phyloP scores from a whole-genome alignment of 2,888 invertebrate genomes.

The Stomorhina lunata region DNA sequence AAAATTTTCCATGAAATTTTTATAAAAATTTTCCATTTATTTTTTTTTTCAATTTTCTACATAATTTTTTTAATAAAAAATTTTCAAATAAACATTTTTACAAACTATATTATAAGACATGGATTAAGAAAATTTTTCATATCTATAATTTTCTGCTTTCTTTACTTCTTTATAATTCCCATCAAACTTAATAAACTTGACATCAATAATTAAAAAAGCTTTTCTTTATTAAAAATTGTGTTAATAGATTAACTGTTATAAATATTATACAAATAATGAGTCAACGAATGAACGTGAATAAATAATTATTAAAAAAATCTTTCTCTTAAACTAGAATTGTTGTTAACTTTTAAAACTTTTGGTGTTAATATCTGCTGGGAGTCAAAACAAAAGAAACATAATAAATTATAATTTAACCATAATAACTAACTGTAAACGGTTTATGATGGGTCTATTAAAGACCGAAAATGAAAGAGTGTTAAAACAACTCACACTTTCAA shows the following conservation, averaged over 20 bases:
- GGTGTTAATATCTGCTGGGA: not conserved
- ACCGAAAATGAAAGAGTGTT: not conserved
- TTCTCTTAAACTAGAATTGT: not conserved
- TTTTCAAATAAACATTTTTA: no score
- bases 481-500: not conserved
- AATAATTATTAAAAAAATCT: not conserved
- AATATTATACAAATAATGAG: slow-evolving; percentile 1
- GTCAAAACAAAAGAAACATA: not conserved
- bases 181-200: slow-evolving; percentile 4
- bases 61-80: no score
- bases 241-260: slow-evolving; percentile 29
- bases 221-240: not conserved
- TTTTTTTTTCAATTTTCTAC: no score
- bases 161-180: no score
- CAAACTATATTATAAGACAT: no score
- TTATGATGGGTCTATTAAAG: not conserved
- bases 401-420: not conserved
- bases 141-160: no score
- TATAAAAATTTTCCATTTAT: no score
- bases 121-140: no score
- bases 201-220: not conserved
- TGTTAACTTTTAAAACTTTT: not conserved
- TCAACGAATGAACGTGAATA: not conserved
- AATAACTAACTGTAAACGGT: slow-evolving; percentile 32
- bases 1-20: no score